A percentile compares a stretch with the other conserved stretches of the same genome.
Evolutionary conservation across 2,113 vertebrate genomes (phyloP).

Genomic region (Hymenochirus boettgeri): DNA sequence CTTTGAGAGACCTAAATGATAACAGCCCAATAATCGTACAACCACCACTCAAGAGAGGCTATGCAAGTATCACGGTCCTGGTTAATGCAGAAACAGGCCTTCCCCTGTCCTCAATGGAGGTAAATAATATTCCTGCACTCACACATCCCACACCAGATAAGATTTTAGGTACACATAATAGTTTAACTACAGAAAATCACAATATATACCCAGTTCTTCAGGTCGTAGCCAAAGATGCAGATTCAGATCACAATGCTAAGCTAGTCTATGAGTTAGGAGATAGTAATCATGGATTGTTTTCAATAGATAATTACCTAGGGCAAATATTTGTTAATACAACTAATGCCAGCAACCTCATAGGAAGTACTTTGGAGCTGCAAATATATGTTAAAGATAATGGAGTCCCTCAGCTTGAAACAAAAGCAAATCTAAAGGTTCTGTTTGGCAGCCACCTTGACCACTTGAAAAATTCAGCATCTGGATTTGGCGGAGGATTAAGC

Average conservation of each 20-base stretch:
- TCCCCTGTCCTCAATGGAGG: constrained; percentile 50
- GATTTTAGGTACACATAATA: neutral
- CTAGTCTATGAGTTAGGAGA: constrained; percentile 67
- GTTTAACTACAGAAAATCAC: constrained; percentile 23
- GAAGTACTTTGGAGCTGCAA: constrained; percentile 64
- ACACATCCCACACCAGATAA: neutral
- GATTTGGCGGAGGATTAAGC: constrained; percentile 58
- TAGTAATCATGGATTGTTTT: constrained; percentile 61
- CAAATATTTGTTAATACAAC: constrained; percentile 78
- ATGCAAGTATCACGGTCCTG: constrained; percentile 67
- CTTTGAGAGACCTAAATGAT: constrained; percentile 79
- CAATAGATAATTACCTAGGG: constrained; percentile 67
- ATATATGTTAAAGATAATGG: constrained; percentile 74
- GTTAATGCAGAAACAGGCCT: constrained; percentile 70
- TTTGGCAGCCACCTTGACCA: constrained; percentile 77
- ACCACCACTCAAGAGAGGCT: constrained; percentile 65
- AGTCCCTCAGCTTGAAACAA: constrained; percentile 59
- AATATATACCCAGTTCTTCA: constrained; percentile 58
- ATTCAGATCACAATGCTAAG: constrained; percentile 73
- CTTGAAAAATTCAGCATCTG: constrained; percentile 66
- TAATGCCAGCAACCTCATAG: constrained; percentile 77
- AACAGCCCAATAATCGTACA: constrained; percentile 71
- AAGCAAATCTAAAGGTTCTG: constrained; percentile 60
- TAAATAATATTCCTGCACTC: constrained; percentile 27
- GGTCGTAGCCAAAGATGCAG: constrained; percentile 72